These are phyloP conservation scores for Cantharis rufa DNA, from an alignment of 2,888 invertebrate genomes.

Conservation along the genomic window DNA sequence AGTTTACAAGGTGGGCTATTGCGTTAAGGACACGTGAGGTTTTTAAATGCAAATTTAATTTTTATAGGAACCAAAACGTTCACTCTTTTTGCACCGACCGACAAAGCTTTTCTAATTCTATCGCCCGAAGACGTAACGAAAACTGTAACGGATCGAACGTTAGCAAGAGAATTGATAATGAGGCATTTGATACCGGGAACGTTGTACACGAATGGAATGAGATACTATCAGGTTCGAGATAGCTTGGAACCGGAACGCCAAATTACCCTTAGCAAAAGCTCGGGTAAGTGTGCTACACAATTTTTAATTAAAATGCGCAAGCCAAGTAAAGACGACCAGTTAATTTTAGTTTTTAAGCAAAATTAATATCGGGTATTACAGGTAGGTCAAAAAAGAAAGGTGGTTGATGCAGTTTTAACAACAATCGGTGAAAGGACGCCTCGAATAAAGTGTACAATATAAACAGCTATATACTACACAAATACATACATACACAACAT, in stretches of 20 bases:
- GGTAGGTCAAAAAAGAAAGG: conserved; percentile 2
- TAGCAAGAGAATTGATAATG: conserved; percentile 74
- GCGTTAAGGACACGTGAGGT: no score
- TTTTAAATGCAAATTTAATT: background rate
- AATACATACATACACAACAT: background rate
- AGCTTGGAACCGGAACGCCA: conserved; percentile 76
- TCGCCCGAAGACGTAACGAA: conserved; percentile 64
- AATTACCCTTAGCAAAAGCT: conserved; percentile 78
- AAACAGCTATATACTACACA: background rate
- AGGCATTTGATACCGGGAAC: conserved; percentile 78
- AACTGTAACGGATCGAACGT: conserved; percentile 65
- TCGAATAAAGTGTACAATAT: conserved; percentile 13
- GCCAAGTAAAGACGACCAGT: background rate
- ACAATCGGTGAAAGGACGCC: conserved; percentile 32
- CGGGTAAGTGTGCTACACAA: conserved; percentile 59
- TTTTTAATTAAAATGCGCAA: no score
- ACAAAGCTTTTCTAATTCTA: conserved; percentile 75
- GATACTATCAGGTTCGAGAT: conserved; percentile 83
- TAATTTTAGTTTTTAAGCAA: background rate
- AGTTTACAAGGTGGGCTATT: conserved; percentile 66
- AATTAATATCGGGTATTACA: background rate
- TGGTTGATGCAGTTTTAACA: conserved; percentile 5
- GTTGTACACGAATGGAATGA: conserved; percentile 83
- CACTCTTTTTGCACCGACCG: conserved; percentile 84
- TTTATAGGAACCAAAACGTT: conserved; percentile 77